These are phyloP conservation scores for Styela plicata DNA, from an alignment of 23 tunicate species.

Conservation along the genomic window DNA sequence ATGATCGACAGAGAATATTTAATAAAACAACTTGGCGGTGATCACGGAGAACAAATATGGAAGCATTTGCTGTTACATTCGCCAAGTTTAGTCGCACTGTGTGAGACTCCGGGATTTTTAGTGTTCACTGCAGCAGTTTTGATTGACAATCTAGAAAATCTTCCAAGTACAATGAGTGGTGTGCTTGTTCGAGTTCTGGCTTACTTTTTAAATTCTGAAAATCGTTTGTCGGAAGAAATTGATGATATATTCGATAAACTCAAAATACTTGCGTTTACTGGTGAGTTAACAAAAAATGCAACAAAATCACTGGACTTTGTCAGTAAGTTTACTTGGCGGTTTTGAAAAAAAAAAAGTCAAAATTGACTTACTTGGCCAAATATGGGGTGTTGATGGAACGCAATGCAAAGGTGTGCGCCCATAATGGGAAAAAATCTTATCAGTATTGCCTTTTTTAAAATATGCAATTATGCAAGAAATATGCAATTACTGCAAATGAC, in stretches of 20 bases:
- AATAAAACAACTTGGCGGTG: neutral
- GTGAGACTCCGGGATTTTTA: conserved; percentile 3
- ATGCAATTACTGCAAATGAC: too few species aligned
- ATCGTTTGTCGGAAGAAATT: neutral
- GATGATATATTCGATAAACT: neutral
- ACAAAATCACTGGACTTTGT: too few species aligned
- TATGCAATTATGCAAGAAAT: too few species aligned
- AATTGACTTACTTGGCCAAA: too few species aligned
- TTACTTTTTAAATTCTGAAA: neutral
- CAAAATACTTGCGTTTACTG: neutral
- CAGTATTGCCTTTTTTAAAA: too few species aligned
- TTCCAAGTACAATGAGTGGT: neutral
- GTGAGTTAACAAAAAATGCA: neutral
- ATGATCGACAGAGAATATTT: neutral
- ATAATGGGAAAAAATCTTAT: too few species aligned
- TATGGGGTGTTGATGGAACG: too few species aligned
- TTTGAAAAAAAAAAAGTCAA: too few species aligned
- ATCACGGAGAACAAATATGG: neutral
- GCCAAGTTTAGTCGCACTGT: neutral
- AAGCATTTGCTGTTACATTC: neutral
- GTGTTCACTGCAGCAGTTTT: conserved; percentile 5
- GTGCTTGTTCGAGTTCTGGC: neutral
- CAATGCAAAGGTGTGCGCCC: too few species aligned
- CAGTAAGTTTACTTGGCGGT: too few species aligned
- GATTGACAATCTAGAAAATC: neutral